Conservation (phyloP, 2,797 vertebrate genomes). For the Enteromius afrohamiltoni region DNA sequence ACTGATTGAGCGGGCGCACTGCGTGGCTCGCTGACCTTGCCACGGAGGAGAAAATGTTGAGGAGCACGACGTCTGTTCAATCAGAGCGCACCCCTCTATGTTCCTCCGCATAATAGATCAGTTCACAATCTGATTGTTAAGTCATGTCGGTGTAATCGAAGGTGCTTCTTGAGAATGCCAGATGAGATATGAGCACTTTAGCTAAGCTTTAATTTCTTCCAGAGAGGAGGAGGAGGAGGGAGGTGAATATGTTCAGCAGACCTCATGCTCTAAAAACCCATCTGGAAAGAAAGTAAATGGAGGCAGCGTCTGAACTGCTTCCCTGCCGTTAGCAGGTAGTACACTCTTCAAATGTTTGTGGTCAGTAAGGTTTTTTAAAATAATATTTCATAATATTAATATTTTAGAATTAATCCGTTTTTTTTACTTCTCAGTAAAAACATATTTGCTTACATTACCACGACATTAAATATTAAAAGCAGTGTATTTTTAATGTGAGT, state of each 20-base stretch:
- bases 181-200: conserved; percentile 47
- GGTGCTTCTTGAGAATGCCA: conserved; percentile 50
- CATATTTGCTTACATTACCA: background rate
- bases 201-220: conserved; percentile 44
- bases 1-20: conserved; percentile 44
- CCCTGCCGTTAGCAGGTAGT: background rate
- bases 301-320: background rate
- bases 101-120: conserved; percentile 55
- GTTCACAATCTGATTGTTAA: conserved; percentile 55
- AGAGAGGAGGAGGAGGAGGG: conserved; percentile 14
- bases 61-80: conserved; percentile 50
- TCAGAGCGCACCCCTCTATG: conserved; percentile 31
- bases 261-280: conserved; percentile 32
- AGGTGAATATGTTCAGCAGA: conserved; percentile 36
- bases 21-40: conserved; percentile 51
- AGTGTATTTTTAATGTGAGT: background rate
- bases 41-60: conserved; percentile 13
- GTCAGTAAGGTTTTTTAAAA: background rate
- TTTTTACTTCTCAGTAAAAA: too few species aligned
- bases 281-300: conserved; percentile 1
- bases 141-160: conserved; percentile 48
- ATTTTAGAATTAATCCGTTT: too few species aligned
- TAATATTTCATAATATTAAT: background rate
- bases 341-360: background rate
- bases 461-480: background rate